Conservation (phyloP, 2,113 vertebrate species). For the Typhlomys cinereus region DNA sequence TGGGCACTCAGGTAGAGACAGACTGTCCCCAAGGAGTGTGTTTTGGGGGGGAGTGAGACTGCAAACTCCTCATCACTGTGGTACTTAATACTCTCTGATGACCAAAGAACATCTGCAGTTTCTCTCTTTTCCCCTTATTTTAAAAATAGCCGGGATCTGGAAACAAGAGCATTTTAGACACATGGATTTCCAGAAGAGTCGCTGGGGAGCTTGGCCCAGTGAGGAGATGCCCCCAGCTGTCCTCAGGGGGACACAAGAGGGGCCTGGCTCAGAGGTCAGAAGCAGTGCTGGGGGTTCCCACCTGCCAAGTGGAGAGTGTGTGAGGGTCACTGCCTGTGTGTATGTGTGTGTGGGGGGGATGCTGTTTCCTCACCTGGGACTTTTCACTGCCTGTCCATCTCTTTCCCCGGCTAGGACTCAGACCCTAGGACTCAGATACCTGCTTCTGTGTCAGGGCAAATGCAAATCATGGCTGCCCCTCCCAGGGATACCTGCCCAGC, state of each 20-base stretch:
- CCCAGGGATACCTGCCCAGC: background rate
- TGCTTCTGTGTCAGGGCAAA: background rate
- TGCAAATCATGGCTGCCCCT: no score
- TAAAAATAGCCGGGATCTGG: conserved; percentile 24
- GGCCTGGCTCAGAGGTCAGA: background rate
- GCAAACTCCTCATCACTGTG: background rate
- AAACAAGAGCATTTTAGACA: conserved; percentile 44
- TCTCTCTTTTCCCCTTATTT: conserved; percentile 55
- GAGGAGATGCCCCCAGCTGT: background rate
- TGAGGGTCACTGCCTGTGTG: background rate
- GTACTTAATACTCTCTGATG: background rate
- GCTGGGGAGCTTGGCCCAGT: background rate
- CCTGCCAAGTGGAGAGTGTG: background rate
- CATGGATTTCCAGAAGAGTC: background rate
- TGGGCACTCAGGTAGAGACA: background rate
- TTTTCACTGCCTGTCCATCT: no score
- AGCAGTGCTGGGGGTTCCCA: background rate
- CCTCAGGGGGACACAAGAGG: background rate
- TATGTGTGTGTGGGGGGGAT: no score
- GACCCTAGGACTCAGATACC: background rate
- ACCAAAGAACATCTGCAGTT: background rate
- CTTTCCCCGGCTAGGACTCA: no score
- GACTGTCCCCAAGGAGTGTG: background rate
- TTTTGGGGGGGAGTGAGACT: background rate
- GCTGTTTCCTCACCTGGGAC: background rate